Percentiles rank a stretch among this genome's conserved stretches.
phyloP scores from a whole-genome alignment of 2,888 invertebrate genomes.

The Selenia dentaria region DNA sequence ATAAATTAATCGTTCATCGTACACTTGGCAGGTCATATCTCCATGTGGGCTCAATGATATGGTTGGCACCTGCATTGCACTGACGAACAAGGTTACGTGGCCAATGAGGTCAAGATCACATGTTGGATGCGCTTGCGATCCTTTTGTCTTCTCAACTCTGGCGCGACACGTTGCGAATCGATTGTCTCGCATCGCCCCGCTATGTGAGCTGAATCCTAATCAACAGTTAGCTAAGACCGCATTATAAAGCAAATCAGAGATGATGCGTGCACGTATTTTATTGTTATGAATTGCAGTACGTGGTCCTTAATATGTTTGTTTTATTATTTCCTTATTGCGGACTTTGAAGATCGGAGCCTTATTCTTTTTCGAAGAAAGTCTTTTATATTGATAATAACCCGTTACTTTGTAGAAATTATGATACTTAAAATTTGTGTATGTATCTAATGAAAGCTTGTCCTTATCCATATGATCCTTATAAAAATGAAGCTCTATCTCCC shows the following conservation, averaged over 20 bases:
- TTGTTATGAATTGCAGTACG: conserved; percentile 21
- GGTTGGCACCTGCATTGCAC: conserved; percentile 10
- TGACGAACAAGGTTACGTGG: conserved; percentile 41
- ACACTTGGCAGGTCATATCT: conserved; percentile 10
- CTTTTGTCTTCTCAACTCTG: conserved; percentile 41
- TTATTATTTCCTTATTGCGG: conserved; percentile 19
- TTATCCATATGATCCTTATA: no score
- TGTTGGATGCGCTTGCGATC: conserved; percentile 41
- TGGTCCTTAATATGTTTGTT: conserved; percentile 9
- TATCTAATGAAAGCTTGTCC: no score
- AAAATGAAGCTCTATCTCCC: no score
- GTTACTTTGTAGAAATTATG: no score
- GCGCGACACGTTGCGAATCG: conserved; percentile 38
- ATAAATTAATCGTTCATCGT: conserved; percentile 11
- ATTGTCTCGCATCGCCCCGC: conserved; percentile 39
- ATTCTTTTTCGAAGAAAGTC: conserved; percentile 8
- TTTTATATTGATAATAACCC: conserved; percentile 11
- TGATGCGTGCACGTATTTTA: conserved; percentile 17
- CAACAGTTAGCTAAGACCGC: conserved; percentile 13
- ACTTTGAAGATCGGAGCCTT: conserved; percentile 10
- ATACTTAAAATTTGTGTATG: no score
- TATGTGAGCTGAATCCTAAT: conserved; percentile 47
- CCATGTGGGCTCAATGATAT: conserved; percentile 7
- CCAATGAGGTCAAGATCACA: conserved; percentile 53
- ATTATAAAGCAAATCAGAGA: conserved; percentile 14